Conservation (phyloP, 2,797 vertebrate genomes). For the Rachycentron canadum region DNA sequence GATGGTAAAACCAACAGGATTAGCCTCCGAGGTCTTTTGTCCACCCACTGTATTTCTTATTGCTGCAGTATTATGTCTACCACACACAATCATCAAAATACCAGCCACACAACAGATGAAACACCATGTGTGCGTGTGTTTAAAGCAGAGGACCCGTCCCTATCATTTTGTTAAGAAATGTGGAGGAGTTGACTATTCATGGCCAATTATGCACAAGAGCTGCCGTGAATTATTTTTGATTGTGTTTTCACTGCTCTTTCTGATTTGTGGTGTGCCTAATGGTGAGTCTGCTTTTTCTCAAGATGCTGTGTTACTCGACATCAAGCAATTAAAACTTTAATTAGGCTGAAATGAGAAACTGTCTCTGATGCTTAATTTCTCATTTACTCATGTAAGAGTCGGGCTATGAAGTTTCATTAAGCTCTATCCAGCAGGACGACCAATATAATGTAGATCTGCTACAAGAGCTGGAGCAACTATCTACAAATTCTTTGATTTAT, state of each 20-base stretch:
- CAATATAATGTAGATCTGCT: constrained; percentile 66
- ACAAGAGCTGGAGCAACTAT: constrained; percentile 32
- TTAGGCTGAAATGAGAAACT: constrained; percentile 81
- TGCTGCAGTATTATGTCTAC: constrained; percentile 29
- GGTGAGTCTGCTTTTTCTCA: constrained; percentile 69
- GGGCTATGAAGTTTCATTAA: constrained; percentile 79
- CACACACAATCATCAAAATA: constrained; percentile 40
- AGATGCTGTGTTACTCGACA: constrained; percentile 68
- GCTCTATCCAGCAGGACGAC: constrained; percentile 60
- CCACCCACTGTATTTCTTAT: constrained; percentile 62
- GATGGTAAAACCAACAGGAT: constrained; percentile 72
- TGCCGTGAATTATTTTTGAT: constrained; percentile 59
- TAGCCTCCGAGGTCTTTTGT: constrained; percentile 66
- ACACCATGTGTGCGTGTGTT: constrained; percentile 2
- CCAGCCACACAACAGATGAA: constrained; percentile 34
- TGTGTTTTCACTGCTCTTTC: constrained; percentile 56
- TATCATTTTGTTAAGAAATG: constrained; percentile 53
- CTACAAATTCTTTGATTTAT: constrained; percentile 64
- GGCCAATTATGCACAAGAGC: constrained; percentile 59
- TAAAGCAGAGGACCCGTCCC: constrained; percentile 17
- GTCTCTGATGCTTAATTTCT: constrained; percentile 82
- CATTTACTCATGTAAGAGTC: constrained; percentile 79
- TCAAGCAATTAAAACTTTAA: constrained; percentile 86
- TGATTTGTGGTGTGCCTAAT: constrained; percentile 49
- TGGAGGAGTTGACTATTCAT: constrained; percentile 56